phyloP scores from a whole-genome alignment of 1,140 invertebrate species.

The Arion vulgaris region DNA sequence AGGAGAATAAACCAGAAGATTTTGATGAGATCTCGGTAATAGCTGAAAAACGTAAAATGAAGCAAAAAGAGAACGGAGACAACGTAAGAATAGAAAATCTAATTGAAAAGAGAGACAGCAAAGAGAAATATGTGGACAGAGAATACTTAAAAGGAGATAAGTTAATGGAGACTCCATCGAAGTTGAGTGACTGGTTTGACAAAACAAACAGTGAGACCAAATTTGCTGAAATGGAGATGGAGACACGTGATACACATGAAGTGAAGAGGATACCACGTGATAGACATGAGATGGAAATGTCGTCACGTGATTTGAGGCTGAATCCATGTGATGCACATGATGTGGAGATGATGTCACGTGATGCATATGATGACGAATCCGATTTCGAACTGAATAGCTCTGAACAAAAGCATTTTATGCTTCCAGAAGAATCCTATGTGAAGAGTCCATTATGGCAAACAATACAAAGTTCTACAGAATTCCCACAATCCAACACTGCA shows the following conservation, averaged over 20 bases:
- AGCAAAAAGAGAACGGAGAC: too few relatives aligned
- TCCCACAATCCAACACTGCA: neutral
- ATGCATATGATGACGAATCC: too few relatives aligned
- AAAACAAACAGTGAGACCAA: neutral
- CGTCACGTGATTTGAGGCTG: neutral
- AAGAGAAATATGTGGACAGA: neutral
- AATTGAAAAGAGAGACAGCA: neutral
- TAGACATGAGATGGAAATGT: neutral
- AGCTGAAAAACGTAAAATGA: too few relatives aligned
- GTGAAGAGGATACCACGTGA: neutral
- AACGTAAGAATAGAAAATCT: too few relatives aligned
- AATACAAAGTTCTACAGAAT: neutral
- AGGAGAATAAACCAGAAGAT: too few relatives aligned
- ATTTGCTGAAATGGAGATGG: neutral
- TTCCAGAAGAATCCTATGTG: neutral
- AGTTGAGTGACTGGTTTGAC: conserved; percentile 25
- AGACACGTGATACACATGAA: neutral
- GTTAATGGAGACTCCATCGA: neutral
- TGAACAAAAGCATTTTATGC: neutral
- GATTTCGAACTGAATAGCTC: too few relatives aligned
- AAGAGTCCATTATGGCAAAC: neutral
- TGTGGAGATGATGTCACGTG: too few relatives aligned
- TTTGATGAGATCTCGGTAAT: too few relatives aligned
- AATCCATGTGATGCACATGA: too few relatives aligned
- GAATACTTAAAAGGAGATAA: conserved; percentile 5